Evolutionary conservation across 2,113 vertebrate genomes (phyloP), one percentile per base, ranked within the genome.

Genomic region (Tinamus guttatus): DNA sequence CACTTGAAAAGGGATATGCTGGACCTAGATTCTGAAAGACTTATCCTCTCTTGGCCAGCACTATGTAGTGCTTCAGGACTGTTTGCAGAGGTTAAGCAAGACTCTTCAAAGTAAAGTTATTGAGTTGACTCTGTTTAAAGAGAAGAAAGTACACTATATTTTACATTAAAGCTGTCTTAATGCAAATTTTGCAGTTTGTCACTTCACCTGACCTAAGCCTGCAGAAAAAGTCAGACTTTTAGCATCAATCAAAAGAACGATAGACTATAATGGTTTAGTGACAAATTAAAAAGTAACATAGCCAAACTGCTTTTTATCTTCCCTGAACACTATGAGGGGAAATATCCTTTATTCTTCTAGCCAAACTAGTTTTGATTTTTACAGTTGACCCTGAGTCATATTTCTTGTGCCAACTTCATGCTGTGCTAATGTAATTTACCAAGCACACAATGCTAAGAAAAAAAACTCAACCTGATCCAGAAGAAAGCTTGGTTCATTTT

Each of bases 381-480:
- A 74, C n/a, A 58, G 30, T 58, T 93, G 52, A 91, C 18, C 9
- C 62, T 90, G 38, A 38, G 59, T 71, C 43, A 34, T 0, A 2
- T 56, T 71, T 87, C 74, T 89, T 78, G 36, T 91, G 83, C 86
- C 91, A 95, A 3, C 65, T 58, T 90, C 90, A 84, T 90, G 94
- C 93, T 79, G 90, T 88, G 94, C 58, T 94, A 86, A 73, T 89
- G 40, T 67, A 94, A 93, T 85, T 95, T 83, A 71, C 62, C 45
- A 91, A 82, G 47, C 19, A 41, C 59, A 83, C 24, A 93, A 86
- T 40, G 47, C 60, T 67, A 76, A 88, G 70, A 63, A 81, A 85
- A 79, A 85, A 76, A 49, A 49, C n/a, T 19, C 45, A 78, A 79
- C 18, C 36, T 0, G 10, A 73, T 80, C 62, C 56, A 92, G 62